These are phyloP conservation scores for Neodiprion virginianus DNA, from an alignment of 1,140 invertebrate genomes.

Conservation along the genomic window DNA sequence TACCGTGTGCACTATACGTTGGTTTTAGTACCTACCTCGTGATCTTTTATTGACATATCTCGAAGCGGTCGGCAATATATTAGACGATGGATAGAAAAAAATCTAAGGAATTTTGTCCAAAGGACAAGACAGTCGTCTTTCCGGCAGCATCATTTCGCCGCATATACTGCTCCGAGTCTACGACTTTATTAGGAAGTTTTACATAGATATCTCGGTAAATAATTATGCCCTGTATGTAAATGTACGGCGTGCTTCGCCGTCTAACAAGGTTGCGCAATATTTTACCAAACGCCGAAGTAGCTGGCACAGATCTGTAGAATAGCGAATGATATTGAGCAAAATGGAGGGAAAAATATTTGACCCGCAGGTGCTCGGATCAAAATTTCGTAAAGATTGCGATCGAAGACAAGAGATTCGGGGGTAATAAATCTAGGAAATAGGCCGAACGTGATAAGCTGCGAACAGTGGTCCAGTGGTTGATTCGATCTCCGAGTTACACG, in stretches of 20 bases:
- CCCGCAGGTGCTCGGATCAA: background rate
- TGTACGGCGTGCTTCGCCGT: too few relatives aligned
- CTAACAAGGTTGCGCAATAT: too few relatives aligned
- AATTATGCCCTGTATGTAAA: background rate
- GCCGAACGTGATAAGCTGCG: constrained; percentile 1
- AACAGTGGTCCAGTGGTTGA: background rate
- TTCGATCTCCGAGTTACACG: background rate
- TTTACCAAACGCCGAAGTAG: too few relatives aligned
- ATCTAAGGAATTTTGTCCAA: background rate
- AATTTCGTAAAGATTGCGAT: background rate
- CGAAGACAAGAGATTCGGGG: background rate
- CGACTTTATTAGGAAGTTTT: background rate
- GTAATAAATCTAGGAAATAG: background rate
- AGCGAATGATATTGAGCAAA: too few relatives aligned
- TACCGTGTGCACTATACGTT: too few relatives aligned
- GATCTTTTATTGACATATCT: too few relatives aligned
- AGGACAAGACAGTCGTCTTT: background rate
- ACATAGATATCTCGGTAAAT: background rate
- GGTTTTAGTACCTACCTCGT: too few relatives aligned
- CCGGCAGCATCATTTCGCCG: background rate
- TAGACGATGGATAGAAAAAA: background rate
- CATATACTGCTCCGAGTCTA: background rate
- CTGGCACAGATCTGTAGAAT: too few relatives aligned
- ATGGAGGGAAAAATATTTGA: background rate
- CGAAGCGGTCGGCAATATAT: background rate